Conservation (phyloP, 2,888 invertebrate species). For the Diachrysia chrysitis region DNA sequence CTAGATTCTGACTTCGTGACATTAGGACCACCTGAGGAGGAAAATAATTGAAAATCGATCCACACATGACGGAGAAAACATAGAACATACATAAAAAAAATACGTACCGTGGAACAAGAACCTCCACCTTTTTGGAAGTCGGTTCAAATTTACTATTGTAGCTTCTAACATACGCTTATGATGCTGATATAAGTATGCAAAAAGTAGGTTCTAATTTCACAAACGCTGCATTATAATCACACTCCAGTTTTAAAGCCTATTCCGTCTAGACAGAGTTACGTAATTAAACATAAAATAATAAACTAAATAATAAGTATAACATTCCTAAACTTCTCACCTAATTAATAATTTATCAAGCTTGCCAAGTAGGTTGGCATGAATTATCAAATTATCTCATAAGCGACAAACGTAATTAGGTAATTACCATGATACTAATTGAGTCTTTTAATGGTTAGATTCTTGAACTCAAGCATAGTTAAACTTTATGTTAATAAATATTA, state of each 20-base stretch:
- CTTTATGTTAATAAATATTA: not conserved
- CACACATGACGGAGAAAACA: too few relatives aligned
- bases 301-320: not conserved
- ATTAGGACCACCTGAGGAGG: too few relatives aligned
- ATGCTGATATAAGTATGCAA: too few relatives aligned
- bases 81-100: too few relatives aligned
- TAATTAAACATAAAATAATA: not conserved
- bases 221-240: not conserved
- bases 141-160: too few relatives aligned
- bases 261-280: not conserved
- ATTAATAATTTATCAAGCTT: slow-evolving; percentile 4
- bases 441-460: not conserved
- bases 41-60: too few relatives aligned
- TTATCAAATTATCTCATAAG: not conserved
- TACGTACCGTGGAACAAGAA: too few relatives aligned
- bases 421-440: slow-evolving; percentile 6
- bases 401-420: slow-evolving; percentile 2
- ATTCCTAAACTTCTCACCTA: not conserved
- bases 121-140: too few relatives aligned
- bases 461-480: not conserved
- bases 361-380: slow-evolving; percentile 1
- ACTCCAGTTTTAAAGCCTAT: not conserved
- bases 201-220: not conserved
- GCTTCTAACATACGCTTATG: too few relatives aligned
- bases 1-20: too few relatives aligned